Base-by-base conservation (phyloP, 2,797 vertebrate genomes). In the Onychomys leucogaster region DNA sequence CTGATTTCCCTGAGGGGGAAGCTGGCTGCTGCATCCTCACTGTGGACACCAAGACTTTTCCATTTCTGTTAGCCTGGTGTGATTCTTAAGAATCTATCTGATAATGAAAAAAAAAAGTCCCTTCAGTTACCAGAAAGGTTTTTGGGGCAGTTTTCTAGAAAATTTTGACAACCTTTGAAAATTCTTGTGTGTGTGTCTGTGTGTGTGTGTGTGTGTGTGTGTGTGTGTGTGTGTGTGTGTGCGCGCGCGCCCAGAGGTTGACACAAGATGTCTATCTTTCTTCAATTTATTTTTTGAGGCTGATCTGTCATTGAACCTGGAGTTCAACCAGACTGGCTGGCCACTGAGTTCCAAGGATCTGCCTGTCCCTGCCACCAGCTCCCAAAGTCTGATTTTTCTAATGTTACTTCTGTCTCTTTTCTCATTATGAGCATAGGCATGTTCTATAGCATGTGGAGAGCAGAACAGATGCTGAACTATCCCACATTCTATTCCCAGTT, bases 341-440 rank as follows among this genome's bases (percentile, higher is more conserved):
- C 21, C 4, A 52, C 63, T 8, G 46, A 52, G 43, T 46, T 34
- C 46, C 32, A n/a, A 32, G 32, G 19, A 27, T 52, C 63, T 13
- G 43, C 2, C 43, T 84, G 27, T 46, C 34, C 27, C 43, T n/a
- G 46, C 67, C 34, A 6, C 19, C 77, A n/a, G 49, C 5, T 32
- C 21, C 78, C 10, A 2, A n/a, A 29, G 52, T 5, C 46, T 83
- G 94, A 77, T 29, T 90, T 96, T 94, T 37, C 21, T 52, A 59
- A 27, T 32, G 90, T 78, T 37, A 61, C 59, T 97, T 93, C 32
- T 80, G n/a, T 91, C 13, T 76, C 87, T 94, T 93, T 93, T 65
- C 37, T 95, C 41, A 11, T 83, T 76, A 23, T 46, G n/a, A 83
- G 85, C 46, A 55, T 46, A 67, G 3, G 65, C 19, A 86, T 27